Percentiles rank a stretch among this genome's conserved stretches.
phyloP scores from a whole-genome alignment of 2,888 invertebrate genomes.

The Eudasyphora cyanicolor region DNA sequence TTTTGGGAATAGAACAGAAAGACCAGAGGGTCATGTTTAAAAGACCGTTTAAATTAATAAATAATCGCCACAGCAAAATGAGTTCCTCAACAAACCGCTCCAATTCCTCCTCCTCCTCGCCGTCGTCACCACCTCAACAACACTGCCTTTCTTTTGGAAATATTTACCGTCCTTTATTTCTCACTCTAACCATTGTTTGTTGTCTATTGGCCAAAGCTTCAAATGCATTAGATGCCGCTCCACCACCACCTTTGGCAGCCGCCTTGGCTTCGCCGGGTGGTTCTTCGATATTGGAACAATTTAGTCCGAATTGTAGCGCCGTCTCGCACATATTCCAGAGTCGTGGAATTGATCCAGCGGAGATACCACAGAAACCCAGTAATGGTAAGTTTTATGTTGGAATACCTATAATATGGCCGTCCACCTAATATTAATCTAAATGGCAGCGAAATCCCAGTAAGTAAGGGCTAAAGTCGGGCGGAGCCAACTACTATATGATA shows the following conservation, averaged over 20 bases:
- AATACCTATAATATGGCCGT: too few species aligned
- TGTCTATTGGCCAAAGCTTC: constrained; percentile 50
- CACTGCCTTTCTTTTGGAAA: constrained; percentile 60
- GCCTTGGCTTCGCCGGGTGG: constrained; percentile 66
- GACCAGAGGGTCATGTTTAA: too few species aligned
- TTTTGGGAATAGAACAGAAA: too few species aligned
- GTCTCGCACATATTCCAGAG: constrained; percentile 81
- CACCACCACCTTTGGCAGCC: constrained; percentile 62
- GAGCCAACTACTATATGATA: too few species aligned
- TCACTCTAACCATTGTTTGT: constrained; percentile 37
- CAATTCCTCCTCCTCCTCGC: constrained; percentile 26
- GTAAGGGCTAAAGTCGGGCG: too few species aligned
- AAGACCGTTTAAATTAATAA: too few species aligned
- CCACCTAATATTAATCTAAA: too few species aligned
- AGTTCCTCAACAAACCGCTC: constrained; percentile 58
- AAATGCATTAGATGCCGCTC: constrained; percentile 47
- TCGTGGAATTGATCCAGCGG: constrained; percentile 80
- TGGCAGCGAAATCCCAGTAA: too few species aligned
- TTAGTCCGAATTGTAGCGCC: constrained; percentile 80
- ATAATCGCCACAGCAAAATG: too few species aligned
- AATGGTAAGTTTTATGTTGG: constrained; percentile 82
- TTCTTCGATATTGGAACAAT: constrained; percentile 77
- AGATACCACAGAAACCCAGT: constrained; percentile 81
- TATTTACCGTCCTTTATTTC: constrained; percentile 60
- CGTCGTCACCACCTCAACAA: constrained; percentile 11